Evolutionary conservation across 2,797 vertebrate genomes (phyloP).

Genomic region (Pipistrellus pipistrellus): DNA sequence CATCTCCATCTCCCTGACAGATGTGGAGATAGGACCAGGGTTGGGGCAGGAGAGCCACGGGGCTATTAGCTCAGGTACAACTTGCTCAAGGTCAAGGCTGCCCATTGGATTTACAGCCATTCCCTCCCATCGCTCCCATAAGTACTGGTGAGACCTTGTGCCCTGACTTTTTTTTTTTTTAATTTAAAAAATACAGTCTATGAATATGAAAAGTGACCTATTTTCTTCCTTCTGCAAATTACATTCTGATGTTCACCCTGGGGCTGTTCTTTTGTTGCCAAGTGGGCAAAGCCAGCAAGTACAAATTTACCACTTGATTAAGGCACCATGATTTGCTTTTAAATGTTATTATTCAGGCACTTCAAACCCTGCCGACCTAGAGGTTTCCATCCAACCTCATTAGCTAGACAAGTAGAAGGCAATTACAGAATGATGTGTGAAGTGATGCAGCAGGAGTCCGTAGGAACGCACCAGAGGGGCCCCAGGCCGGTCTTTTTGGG

Average conservation of each 20-base stretch:
- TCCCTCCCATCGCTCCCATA: neutral
- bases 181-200: conserved; percentile 34
- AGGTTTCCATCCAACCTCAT: conserved; percentile 3
- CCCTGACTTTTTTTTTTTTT: neutral
- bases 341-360: neutral
- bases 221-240: conserved; percentile 62
- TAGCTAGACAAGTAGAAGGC: neutral
- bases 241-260: conserved; percentile 21
- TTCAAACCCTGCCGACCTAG: conserved; percentile 13
- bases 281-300: conserved; percentile 14
- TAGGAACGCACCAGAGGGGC: neutral
- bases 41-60: neutral
- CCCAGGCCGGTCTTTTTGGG: neutral
- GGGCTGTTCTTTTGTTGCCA: conserved; percentile 43
- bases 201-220: conserved; percentile 50
- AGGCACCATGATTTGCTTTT: conserved; percentile 29
- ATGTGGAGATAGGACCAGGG: neutral
- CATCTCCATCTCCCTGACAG: neutral
- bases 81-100: neutral
- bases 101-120: neutral
- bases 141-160: neutral
- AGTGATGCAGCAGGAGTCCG: accelerated
- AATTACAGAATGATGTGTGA: neutral
- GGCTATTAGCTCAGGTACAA: no score
- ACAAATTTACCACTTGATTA: neutral